Conservation (phyloP, 2,888 invertebrate species). For the Zootermopsis nevadensis region DNA sequence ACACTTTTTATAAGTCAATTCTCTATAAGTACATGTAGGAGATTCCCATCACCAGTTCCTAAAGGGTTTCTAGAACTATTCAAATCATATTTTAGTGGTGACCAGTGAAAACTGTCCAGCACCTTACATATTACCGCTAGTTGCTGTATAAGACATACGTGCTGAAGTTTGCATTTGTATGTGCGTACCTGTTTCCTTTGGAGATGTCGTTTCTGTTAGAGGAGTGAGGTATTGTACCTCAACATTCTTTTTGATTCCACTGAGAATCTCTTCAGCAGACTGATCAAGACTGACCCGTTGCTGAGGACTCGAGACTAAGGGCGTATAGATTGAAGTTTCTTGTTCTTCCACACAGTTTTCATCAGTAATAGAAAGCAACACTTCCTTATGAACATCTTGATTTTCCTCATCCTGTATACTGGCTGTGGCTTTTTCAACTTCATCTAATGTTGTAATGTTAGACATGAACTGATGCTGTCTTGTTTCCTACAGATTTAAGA, state of each 20-base stretch:
- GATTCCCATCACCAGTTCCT: no score
- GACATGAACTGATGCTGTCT: slow-evolving; percentile 40
- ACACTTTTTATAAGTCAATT: no score
- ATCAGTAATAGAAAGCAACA: not conserved
- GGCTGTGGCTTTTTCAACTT: slow-evolving; percentile 68
- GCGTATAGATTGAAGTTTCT: not conserved
- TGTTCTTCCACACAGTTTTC: not conserved
- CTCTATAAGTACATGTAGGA: no score
- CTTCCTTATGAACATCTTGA: slow-evolving; percentile 11
- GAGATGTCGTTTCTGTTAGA: slow-evolving; percentile 13
- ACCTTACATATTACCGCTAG: no score
- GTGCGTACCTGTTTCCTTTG: not conserved
- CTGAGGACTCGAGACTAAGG: slow-evolving; percentile 29
- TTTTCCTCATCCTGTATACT: slow-evolving; percentile 62
- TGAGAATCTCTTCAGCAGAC: slow-evolving; percentile 71
- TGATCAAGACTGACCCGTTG: slow-evolving; percentile 63
- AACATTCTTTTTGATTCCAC: slow-evolving; percentile 69
- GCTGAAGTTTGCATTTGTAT: no score
- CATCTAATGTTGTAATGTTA: slow-evolving; percentile 60
- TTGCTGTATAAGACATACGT: no score
- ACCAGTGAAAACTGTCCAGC: no score
- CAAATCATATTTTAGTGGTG: no score
- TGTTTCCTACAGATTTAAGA: slow-evolving; percentile 37
- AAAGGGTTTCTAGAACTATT: no score
- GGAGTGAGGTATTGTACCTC: slow-evolving; percentile 67